Evolutionary conservation across 37 sponge, comb jelly and placozoan species (phyloP).

Genomic region (Amphimedon queenslandica): DNA sequence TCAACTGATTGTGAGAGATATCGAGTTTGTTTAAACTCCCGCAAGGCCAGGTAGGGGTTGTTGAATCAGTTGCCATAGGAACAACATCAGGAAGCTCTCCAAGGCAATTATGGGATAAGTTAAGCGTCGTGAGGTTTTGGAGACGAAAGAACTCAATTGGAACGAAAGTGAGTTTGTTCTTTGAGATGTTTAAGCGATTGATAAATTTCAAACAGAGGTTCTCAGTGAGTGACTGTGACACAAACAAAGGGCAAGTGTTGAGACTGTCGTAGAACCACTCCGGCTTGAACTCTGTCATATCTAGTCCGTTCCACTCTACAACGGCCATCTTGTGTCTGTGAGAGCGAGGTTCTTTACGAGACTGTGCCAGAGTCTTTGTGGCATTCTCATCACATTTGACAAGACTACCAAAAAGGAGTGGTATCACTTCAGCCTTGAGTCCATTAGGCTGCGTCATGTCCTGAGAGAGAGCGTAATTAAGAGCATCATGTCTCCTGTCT

Average conservation of each 20-base stretch:
- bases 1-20: constrained; percentile 37
- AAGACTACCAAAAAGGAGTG: constrained; percentile 36
- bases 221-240: constrained; percentile 1
- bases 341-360: background rate
- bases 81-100: constrained; percentile 32
- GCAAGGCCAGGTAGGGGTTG: constrained; percentile 33
- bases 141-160: constrained; percentile 65
- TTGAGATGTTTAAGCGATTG: constrained; percentile 43
- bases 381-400: constrained; percentile 24
- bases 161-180: constrained; percentile 26
- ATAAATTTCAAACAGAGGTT: constrained; percentile 20
- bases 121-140: constrained; percentile 36
- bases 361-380: constrained; percentile 4
- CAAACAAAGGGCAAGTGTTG: constrained; percentile 2
- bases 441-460: background rate
- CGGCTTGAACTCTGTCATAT: constrained; percentile 20
- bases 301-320: constrained; percentile 22
- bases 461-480: constrained; percentile 35
- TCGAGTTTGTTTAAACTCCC: constrained; percentile 10
- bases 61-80: background rate
- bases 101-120: constrained; percentile 36
- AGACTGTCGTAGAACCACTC: constrained; percentile 41
- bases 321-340: constrained; percentile 18
- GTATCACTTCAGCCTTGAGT: constrained; percentile 14
- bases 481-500: constrained; percentile 43